Evolutionary conservation across 2,797 vertebrate genomes (phyloP).

Genomic region (Siniperca obscura): DNA sequence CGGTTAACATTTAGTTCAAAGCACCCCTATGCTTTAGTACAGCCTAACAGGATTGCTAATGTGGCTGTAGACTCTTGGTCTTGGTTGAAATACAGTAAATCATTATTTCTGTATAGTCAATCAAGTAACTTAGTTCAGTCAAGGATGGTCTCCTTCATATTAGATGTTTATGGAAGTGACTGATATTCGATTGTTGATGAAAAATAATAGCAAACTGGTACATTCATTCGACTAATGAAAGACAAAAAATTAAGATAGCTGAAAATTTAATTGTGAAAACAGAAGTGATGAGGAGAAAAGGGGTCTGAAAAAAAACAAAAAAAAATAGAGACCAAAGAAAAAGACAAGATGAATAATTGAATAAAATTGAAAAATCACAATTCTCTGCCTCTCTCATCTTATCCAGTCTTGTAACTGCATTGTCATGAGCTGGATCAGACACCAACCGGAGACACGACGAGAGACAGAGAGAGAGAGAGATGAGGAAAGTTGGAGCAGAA

Average conservation of each 20-base stretch:
- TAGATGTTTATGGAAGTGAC: neutral
- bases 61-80: no score
- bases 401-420: slow-evolving; percentile 27
- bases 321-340: slow-evolving; percentile 11
- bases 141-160: neutral
- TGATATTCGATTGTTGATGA: neutral
- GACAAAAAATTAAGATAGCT: neutral
- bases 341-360: slow-evolving; percentile 37
- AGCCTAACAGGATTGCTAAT: no score
- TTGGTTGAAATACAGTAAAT: no score
- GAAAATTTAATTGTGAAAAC: slow-evolving; percentile 13
- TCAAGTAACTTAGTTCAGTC: neutral
- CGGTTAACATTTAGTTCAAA: no score
- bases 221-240: neutral
- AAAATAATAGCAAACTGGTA: neutral
- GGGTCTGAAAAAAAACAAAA: slow-evolving; percentile 5
- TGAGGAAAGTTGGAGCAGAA: slow-evolving; percentile 45
- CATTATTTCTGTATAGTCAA: neutral
- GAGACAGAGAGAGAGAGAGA: slow-evolving; percentile 8
- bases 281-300: neutral
- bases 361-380: slow-evolving; percentile 33
- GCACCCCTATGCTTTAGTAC: no score
- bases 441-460: slow-evolving; percentile 13
- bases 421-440: slow-evolving; percentile 38
- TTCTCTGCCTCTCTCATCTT: slow-evolving; percentile 22